Conservation (phyloP, 2,113 vertebrate genomes). For the Cyphomyrus discorhynchus region DNA sequence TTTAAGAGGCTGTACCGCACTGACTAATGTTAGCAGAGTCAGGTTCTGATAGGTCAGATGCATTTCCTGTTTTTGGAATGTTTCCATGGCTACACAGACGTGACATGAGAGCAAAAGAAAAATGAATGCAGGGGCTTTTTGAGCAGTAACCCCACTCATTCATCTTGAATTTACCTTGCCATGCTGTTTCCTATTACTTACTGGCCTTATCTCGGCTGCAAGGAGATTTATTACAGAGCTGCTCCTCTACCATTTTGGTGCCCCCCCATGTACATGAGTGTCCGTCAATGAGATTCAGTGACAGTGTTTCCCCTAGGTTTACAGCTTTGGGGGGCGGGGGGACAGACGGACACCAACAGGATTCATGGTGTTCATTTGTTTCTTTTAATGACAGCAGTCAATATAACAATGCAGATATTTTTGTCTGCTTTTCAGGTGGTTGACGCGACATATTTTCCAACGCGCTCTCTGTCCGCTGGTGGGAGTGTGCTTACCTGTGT, state of each 20-base stretch:
- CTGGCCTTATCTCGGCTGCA: background rate
- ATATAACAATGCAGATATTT: no score
- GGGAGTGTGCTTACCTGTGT: no score
- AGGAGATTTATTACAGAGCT: background rate
- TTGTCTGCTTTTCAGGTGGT: no score
- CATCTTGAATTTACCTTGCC: background rate
- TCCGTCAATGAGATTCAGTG: no score
- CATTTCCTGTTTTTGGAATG: background rate
- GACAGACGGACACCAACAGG: no score
- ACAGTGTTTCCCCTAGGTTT: no score
- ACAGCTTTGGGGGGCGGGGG: no score
- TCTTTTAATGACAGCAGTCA: no score
- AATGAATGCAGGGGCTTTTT: background rate
- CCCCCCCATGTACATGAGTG: background rate
- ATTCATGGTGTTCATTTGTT: no score
- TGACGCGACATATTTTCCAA: no score
- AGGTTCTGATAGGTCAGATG: background rate
- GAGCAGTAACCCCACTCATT: background rate
- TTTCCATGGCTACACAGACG: background rate
- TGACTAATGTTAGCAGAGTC: background rate
- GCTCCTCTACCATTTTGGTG: background rate
- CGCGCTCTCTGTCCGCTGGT: no score
- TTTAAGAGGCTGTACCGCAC: background rate
- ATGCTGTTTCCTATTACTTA: background rate
- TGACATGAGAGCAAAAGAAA: background rate